Conservation (phyloP, 2,113 vertebrate genomes). For the Trinectes maculatus region DNA sequence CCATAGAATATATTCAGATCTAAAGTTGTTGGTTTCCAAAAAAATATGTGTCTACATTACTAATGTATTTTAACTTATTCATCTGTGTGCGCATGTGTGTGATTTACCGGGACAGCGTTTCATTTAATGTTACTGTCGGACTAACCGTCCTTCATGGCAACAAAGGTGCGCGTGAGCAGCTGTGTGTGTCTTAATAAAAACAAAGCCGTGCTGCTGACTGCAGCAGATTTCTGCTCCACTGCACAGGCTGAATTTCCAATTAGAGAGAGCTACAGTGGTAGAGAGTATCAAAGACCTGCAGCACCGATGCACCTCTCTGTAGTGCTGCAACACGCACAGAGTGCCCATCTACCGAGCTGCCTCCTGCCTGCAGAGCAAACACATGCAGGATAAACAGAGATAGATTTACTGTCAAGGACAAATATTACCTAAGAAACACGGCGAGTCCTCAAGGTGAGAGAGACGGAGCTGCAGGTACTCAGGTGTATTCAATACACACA, state of each 20-base stretch:
- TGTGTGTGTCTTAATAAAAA: constrained; percentile 71
- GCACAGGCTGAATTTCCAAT: constrained; percentile 80
- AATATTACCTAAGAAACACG: constrained; percentile 61
- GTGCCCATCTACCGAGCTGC: not conserved
- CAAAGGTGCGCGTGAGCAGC: constrained; percentile 34
- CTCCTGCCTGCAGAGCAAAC: constrained; percentile 24
- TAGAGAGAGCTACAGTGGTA: constrained; percentile 54
- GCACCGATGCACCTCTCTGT: constrained; percentile 44
- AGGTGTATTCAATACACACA: constrained; percentile 18
- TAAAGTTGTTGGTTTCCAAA: too few species aligned
- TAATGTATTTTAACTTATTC: too few species aligned
- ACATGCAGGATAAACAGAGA: constrained; percentile 52
- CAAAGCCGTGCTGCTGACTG: constrained; percentile 78
- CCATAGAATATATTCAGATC: not conserved
- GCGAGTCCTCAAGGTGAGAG: constrained; percentile 30
- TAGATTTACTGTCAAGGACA: constrained; percentile 63
- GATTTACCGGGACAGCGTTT: not conserved
- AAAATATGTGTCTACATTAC: not conserved
- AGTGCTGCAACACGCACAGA: constrained; percentile 32
- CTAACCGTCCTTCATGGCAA: constrained; percentile 42
- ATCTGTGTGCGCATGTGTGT: not conserved
- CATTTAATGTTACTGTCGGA: constrained; percentile 47
- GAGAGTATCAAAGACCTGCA: constrained; percentile 59
- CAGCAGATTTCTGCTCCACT: constrained; percentile 74
- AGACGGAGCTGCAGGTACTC: constrained; percentile 1